These are phyloP conservation scores for Laothoe populi DNA, from an alignment of 2,888 invertebrate genomes.

Conservation along the genomic window DNA sequence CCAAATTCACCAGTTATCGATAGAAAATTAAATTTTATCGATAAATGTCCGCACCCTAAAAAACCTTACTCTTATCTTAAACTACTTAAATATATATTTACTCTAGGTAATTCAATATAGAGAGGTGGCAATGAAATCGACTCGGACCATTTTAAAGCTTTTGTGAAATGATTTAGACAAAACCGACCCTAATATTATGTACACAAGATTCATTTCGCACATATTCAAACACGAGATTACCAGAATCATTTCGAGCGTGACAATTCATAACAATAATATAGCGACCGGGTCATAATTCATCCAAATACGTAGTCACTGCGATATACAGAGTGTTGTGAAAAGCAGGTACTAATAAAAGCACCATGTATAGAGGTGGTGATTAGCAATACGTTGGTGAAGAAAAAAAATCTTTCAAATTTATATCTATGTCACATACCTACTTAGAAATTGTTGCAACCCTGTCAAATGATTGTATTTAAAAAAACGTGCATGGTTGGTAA, in stretches of 20 bases:
- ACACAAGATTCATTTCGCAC: neutral
- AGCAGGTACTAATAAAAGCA: too few relatives aligned
- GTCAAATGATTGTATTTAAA: too few relatives aligned
- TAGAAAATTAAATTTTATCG: neutral
- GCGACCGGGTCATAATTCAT: neutral
- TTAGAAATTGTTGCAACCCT: too few relatives aligned
- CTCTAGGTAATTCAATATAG: neutral
- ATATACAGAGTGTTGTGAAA: too few relatives aligned
- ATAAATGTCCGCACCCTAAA: neutral
- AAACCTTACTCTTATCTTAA: neutral
- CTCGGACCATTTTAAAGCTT: constrained; percentile 4
- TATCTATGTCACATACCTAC: too few relatives aligned
- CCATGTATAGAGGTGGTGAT: too few relatives aligned
- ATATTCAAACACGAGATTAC: neutral
- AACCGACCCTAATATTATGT: neutral
- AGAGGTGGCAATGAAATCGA: constrained; percentile 7
- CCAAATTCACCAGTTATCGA: neutral
- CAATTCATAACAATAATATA: neutral
- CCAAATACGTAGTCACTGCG: neutral
- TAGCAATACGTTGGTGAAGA: too few relatives aligned
- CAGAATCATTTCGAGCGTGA: neutral
- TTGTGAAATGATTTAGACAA: neutral
- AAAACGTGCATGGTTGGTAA: too few relatives aligned
- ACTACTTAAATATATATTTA: constrained; percentile 13
- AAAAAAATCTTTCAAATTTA: too few relatives aligned